phyloP scores from a whole-genome alignment of 2,888 invertebrate genomes.

The Standfussiana lucernea region DNA sequence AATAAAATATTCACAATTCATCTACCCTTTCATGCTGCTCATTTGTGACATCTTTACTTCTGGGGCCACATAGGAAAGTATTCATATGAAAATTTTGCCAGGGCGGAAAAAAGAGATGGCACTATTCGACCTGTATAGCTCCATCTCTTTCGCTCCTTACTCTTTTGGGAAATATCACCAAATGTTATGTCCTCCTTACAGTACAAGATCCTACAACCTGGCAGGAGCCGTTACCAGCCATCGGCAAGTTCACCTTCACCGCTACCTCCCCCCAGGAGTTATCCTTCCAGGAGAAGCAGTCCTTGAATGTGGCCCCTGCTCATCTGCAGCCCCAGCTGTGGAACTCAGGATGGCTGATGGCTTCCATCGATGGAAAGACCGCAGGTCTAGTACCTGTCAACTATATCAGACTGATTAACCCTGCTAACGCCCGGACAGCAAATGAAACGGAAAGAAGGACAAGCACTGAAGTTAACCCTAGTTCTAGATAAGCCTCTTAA shows the following conservation, averaged over 20 bases:
- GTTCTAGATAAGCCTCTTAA: not conserved
- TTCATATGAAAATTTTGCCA: not conserved
- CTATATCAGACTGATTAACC: conserved; percentile 87
- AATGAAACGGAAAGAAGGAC: not conserved
- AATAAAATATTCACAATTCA: not conserved
- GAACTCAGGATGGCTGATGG: conserved; percentile 93
- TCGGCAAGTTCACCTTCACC: conserved; percentile 94
- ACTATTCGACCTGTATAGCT: not conserved
- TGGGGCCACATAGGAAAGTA: not conserved
- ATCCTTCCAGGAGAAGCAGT: conserved; percentile 94
- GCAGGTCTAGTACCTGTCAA: conserved; percentile 92
- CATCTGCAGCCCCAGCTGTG: conserved; percentile 94
- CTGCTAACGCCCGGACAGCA: conserved; percentile 2
- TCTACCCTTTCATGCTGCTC: not conserved
- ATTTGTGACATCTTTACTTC: not conserved
- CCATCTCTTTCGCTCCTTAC: not conserved
- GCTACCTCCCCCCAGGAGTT: conserved; percentile 94
- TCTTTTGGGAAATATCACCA: not conserved
- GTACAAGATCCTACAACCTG: conserved; percentile 93
- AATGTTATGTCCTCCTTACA: conserved; percentile 69
- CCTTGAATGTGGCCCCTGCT: conserved; percentile 95
- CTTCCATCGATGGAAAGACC: conserved; percentile 89
- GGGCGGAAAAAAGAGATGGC: not conserved
- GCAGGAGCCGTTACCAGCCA: conserved; percentile 92
- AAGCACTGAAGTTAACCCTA: not conserved